Conservation (phyloP, 1,140 invertebrate species). For the Himalopsyche phryganea region DNA sequence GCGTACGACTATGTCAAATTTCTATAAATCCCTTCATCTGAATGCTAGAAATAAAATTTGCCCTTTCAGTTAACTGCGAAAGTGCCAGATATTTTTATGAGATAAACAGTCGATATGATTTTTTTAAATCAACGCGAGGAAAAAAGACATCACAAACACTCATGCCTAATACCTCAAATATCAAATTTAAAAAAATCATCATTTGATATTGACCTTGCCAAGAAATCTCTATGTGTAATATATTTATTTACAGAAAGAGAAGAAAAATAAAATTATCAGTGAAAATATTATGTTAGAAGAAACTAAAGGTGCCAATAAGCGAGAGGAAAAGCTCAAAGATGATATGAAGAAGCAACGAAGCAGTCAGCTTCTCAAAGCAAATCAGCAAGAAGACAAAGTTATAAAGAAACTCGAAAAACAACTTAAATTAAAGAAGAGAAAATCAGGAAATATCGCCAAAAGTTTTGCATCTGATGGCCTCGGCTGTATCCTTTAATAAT, state of each 20-base stretch:
- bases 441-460: slow-evolving; percentile 70
- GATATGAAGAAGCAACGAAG: slow-evolving; percentile 58
- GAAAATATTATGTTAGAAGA: slow-evolving; percentile 36
- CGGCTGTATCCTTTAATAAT: slow-evolving; percentile 74
- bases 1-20: background rate
- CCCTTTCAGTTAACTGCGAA: too few relatives aligned
- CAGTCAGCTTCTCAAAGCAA: slow-evolving; percentile 64
- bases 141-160: too few relatives aligned
- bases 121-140: too few relatives aligned
- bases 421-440: slow-evolving; percentile 76
- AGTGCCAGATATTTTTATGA: too few relatives aligned
- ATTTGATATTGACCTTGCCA: background rate
- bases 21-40: too few relatives aligned
- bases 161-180: too few relatives aligned
- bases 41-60: too few relatives aligned
- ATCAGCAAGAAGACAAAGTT: slow-evolving; percentile 73
- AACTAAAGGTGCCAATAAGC: slow-evolving; percentile 43
- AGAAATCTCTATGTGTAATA: too few relatives aligned
- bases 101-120: too few relatives aligned
- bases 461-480: slow-evolving; percentile 79
- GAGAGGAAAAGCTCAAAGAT: slow-evolving; percentile 50
- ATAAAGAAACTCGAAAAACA: slow-evolving; percentile 82
- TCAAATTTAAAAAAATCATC: too few relatives aligned
- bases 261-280: background rate
- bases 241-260: background rate